Base-by-base conservation (phyloP, 2,888 invertebrate genomes). In the Drosophila cracens region DNA sequence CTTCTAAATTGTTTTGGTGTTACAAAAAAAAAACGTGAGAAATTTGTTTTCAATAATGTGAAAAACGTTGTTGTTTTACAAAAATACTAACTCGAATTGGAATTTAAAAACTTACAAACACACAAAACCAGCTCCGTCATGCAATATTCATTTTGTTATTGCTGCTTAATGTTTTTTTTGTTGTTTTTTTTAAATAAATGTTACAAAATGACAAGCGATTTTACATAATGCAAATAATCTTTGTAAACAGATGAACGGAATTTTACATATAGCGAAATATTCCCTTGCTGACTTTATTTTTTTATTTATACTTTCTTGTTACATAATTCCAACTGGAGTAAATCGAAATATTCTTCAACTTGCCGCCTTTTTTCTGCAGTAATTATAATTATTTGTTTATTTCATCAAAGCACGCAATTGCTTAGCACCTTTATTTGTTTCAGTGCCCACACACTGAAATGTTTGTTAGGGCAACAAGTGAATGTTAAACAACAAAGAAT, bases 391-490 rank as follows among this genome's bases (percentile, higher is more conserved):
- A 25, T 25, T 61, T 56, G 38, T 27, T n/a, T 69, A 18, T 49
- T 70, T 48, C 46, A 33, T 40, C 18, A 29, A 38, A 60, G 29
- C 78, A 79, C 78, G 78, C 78, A 77, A 81, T 56, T 51, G 49
- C 43, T 61, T 43, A 34, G 18, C 56, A 10, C 57, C 40, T 49
- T 57, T 25, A n/a, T 36, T 40, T 18, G 11, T 38, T 36, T 56
- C 64, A 63, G 75, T 72, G 54, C 89, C 72, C 65, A 70, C 74
- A 66, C 73, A 80, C 71, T 76, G 70, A 64, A 79, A 52, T 74
- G 33, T 70, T 64, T 69, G 67, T 79, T 82, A 64, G 54, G 56
- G 43, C 38, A 54, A 16, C 27, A 51, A 62, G 18, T 67, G 34
- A 46, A 64, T 49, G 60, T 63, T 36, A 76, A 67, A 46, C 57